Evolutionary conservation across 2,888 invertebrate species (phyloP), one percentile per base, ranked within the genome.

Genomic region (Tetanocera ferruginea): DNA sequence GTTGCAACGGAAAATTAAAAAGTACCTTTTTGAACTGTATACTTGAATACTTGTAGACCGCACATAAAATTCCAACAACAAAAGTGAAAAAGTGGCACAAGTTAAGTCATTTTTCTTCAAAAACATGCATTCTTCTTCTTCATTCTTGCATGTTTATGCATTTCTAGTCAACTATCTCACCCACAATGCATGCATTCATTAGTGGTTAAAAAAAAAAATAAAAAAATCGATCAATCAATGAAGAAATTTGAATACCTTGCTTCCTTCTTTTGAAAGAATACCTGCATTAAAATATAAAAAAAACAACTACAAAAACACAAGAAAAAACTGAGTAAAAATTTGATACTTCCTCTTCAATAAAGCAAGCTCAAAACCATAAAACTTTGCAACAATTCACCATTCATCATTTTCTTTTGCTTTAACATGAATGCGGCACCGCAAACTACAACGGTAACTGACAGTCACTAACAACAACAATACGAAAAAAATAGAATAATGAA

Each of bases 221-320:
- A 14, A 55, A 71, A 51, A 69, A 69, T 14, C 51, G 51, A 69
- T 49, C 67, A 67, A 49, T 49, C 67, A 67, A 67, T 67, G 34
- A 37, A 57, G 23, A 23, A 25, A 69, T 64, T 34, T 64, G 34
- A 64, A 64, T 64, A 64, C 34, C 64, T 34, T 2, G 3, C 23
- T 64, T 64, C 60, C 28, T 60, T 43, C 43, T 6, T 43, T 43
- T 14, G 1, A 43, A 43, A 43, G 14, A 11, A 43, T 43, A 43
- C 11, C 43, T 43, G 43, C 6, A 43, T 43, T 43, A 11, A 55
- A 55, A 8, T 6, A 55, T 19, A 19, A 23, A n/a, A 23, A 55
- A 55, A 55, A n/a, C n/a, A n/a, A n/a, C n/a, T n/a, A n/a, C n/a
- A n/a, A 19, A 55, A 55, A 55, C 8, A 55, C 1, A 23, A 55